Base-by-base conservation (phyloP, 2,113 vertebrate species). In the Lonchura striata region DNA sequence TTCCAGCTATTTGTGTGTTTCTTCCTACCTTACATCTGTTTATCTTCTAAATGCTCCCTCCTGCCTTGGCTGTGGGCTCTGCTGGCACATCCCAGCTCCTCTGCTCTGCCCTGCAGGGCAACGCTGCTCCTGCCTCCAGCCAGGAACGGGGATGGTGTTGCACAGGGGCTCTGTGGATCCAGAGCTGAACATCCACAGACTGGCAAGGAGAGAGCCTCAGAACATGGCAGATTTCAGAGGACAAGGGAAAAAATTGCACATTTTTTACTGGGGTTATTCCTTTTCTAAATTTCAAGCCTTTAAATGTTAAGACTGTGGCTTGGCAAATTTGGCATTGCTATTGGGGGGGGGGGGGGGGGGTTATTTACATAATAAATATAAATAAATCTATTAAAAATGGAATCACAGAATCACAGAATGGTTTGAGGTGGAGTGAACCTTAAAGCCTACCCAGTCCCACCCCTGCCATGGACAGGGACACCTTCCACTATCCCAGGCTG, bases 261-360 rank as follows among this genome's bases (percentile, higher is more conserved):
- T 69, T 85, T 56, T 53, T 82, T 82, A 57, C 30, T 0, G 1
- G 64, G 10, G 12, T 77, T 77, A 77, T 37, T 83, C 31, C 71
- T 83, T 88, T 37, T 41, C 30, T 82, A n/a, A 60, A 61, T 72
- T 72, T 49, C 68, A 90, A 94, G 54, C 6, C 50, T 7, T 88
- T 44, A 25, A 84, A 50, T 47, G 53, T n/a, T 54, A 74, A 86
- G 41, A 44, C 13, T 39, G 57, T 6, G 49, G 15, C 33, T 57
- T 69, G 50, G 46, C n/a, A 57, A 25, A 90, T 8, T 61, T 41
- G 18, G 54, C 47, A 64, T 46, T 60, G 18, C 23, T 81, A 1
- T 27, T 33, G 27, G 4, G 25, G 6, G 4, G 25, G 6, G 4
- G 3, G 1, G 68, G n/a, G n/a, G n/a, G n/a, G n/a, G n/a, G n/a